Conservation (phyloP, 2,113 vertebrate species). For the Orthonyx spaldingii region DNA sequence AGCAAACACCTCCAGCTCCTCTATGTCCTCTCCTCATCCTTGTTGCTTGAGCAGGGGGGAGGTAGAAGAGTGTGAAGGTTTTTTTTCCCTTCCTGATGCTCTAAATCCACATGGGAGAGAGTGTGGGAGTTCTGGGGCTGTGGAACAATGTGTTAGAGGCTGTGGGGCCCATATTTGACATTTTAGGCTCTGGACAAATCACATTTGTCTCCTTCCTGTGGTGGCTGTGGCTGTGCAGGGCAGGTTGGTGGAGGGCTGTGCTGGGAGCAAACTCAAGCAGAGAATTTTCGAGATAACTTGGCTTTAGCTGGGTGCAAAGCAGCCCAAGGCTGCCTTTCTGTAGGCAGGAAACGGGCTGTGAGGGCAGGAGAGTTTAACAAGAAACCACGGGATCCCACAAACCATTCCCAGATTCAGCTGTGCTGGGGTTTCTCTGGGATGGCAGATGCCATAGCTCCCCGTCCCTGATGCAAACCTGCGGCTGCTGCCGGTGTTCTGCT, state of each 20-base stretch:
- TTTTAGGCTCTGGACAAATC: background rate
- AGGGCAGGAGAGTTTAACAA: background rate
- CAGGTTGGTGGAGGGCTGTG: background rate
- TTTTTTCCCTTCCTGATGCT: background rate
- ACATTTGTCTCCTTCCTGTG: accelerated
- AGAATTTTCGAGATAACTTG: background rate
- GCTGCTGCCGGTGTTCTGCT: accelerated
- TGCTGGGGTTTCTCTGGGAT: background rate
- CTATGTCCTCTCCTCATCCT: background rate
- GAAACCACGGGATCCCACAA: background rate
- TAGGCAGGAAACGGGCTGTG: background rate
- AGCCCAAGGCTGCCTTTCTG: background rate
- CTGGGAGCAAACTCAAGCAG: background rate
- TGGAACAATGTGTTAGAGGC: background rate
- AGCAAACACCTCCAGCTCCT: background rate
- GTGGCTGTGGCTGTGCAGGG: background rate
- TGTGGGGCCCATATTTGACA: background rate
- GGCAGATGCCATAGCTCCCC: background rate
- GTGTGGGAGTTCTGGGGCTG: background rate
- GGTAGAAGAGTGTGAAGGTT: background rate
- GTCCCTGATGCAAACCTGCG: too few species aligned
- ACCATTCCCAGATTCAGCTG: accelerated
- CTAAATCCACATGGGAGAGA: background rate
- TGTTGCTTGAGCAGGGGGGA: background rate
- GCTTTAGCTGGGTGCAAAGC: background rate